Base-by-base conservation (phyloP, 2,888 invertebrate species). In the Epistrophella euchroma region DNA sequence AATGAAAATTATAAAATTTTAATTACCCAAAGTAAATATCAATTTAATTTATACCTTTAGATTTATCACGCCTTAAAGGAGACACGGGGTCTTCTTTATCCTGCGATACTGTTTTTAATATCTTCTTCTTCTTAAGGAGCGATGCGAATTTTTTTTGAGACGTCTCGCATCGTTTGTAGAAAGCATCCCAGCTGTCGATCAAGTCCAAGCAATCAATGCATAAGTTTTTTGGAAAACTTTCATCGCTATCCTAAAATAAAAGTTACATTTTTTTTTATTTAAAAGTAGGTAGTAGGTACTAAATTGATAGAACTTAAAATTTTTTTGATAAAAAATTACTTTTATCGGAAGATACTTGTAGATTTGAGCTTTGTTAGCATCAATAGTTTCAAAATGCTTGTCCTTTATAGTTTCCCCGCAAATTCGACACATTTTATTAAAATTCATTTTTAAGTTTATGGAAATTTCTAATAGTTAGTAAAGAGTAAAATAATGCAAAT, bases 321-420 rank as follows among this genome's bases (percentile, higher is more conserved):
- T 50, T 50, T 72, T 55, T 10, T 56, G 4, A 62, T 43, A n/a
- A 62, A 11, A 62, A 2, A 35, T 64, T 52, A 87, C 86, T 64
- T 78, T 75, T 62, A 87, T 55, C 13, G 86, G 86, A 22, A 87
- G 83, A 66, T 87, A 87, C 28, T 87, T 87, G 64, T 56, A 74
- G 25, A 87, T 78, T 40, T 75, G 56, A 28, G 66, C 17, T 6
- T 66, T 50, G 32, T 82, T 70, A 13, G 74, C 66, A 43, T 58
- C 17, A 28, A 83, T 17, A 13, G 45, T 43, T 58, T 78, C 62
- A 15, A 10, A 52, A 13, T 10, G 32, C 50, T 45, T 32, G 15
- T 32, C 62, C 6, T 40, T 43, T 9, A 73, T n/a, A 13, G 15
- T 6, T 56, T 66, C 74, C 11, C 83, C 86, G 19, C 86, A 87